Evolutionary conservation across 1,140 invertebrate genomes (phyloP), one percentile per base, ranked within the genome.

Genomic region (Ips typographus): DNA sequence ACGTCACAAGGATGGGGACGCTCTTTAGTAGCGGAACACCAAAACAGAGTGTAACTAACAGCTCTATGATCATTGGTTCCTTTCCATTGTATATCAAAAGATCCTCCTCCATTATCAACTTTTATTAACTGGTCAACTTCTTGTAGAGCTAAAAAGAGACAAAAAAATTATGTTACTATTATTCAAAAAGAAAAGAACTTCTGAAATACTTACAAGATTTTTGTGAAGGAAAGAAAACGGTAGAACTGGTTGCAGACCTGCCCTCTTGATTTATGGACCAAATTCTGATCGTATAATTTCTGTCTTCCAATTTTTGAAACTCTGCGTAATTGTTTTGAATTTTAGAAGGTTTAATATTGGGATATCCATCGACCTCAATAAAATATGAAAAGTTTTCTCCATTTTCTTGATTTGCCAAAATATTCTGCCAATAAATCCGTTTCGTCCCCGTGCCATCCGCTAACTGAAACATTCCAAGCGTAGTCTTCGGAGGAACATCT

Each of bases 51-150:
- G 70, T 90, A 93, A 75, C 84, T 84, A 1, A 41, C 80, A 43
- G 85, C 79, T 69, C 80, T 80, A 22, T 74, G 62, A 68, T 58
- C 49, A 84, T 78, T 49, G 86, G 85, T 41, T 81, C 80, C 62
- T 5, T 86, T 84, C 91, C 91, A 93, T 40, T 88, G 89, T 22
- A 92, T 79, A 76, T 90, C 87, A 78, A 90, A 91, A 2, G 85
- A 80, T 40, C 88, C 87, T 76, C 84, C 82, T 49, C 86, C 84
- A 78, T 87, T 89, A 62, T 85, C 86, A 8, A 89, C 87, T 77
- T 90, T 91, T 2, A 88, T 89, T 68, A 90, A 86, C 1, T 84
- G 82, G 60, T 80, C 73, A 1, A 89, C 85, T 71, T 85, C 83
- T 40, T 83, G 79, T 61, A 84, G 79, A 79, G 65, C 76, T 82